Evolutionary conservation across 1,140 invertebrate species (phyloP).

Genomic region (Drosophila ironensis): DNA sequence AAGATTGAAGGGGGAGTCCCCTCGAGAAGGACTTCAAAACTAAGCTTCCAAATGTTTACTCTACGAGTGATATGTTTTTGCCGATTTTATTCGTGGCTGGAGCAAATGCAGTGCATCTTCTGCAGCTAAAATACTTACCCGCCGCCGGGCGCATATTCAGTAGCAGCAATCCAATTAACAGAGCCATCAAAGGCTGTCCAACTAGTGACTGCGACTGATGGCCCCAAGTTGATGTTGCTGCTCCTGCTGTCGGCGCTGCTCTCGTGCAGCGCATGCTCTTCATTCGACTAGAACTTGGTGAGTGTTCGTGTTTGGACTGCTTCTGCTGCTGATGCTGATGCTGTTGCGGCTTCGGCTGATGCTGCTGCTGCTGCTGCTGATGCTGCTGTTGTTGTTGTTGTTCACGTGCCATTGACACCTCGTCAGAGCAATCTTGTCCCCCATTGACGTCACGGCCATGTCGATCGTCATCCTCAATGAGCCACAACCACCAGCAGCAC

Average conservation of each 20-base stretch:
- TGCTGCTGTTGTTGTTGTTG: conserved; percentile 32
- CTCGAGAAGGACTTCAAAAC: no score
- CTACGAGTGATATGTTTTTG: no score
- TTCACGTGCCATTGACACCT: conserved; percentile 76
- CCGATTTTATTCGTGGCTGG: no score
- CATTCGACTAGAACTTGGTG: conserved; percentile 63
- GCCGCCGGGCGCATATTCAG: conserved; percentile 62
- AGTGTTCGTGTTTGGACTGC: conserved; percentile 25
- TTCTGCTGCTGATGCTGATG: conserved; percentile 4
- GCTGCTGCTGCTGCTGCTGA: background rate
- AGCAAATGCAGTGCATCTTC: background rate
- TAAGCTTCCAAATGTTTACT: no score
- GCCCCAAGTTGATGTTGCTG: conserved; percentile 26
- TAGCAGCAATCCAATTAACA: conserved; percentile 79
- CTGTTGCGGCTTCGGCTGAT: background rate
- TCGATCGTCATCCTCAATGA: conserved; percentile 21
- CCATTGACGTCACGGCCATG: conserved; percentile 67
- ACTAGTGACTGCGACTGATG: conserved; percentile 22
- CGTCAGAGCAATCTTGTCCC: conserved; percentile 41
- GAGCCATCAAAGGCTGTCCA: conserved; percentile 67
- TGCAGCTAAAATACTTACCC: conserved; percentile 53
- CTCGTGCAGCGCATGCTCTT: conserved; percentile 40
- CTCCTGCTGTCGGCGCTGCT: conserved; percentile 8
- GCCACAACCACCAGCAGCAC: conserved; percentile 21
- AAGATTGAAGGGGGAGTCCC: no score